Conservation (phyloP, 2,797 vertebrate genomes). For the Danionella dracula region DNA sequence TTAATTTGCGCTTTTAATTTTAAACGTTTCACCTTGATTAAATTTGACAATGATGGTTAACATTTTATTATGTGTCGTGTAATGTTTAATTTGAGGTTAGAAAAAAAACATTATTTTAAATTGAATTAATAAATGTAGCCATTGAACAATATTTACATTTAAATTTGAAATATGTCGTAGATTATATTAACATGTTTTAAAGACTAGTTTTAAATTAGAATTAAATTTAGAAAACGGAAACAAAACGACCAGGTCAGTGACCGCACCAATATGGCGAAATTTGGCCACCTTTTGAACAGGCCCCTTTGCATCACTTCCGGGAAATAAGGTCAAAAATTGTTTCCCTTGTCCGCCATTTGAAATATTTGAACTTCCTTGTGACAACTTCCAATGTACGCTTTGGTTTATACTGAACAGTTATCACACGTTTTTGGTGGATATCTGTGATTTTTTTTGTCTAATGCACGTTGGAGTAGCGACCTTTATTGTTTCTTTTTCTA, state of each 20-base stretch:
- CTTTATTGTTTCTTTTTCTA: background rate
- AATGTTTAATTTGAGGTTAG: too few species aligned
- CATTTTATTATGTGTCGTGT: too few species aligned
- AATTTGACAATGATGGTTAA: too few species aligned
- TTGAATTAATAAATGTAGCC: too few species aligned
- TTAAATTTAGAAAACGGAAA: too few species aligned
- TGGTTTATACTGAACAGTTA: slow-evolving; percentile 38
- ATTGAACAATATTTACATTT: too few species aligned
- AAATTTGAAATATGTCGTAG: too few species aligned
- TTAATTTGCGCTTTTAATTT: too few species aligned
- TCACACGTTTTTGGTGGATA: background rate
- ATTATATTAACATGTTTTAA: too few species aligned
- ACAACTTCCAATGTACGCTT: slow-evolving; percentile 55
- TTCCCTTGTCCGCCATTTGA: slow-evolving; percentile 78
- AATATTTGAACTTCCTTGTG: slow-evolving; percentile 77
- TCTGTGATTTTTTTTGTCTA: background rate
- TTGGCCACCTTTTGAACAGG: background rate
- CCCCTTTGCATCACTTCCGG: slow-evolving; percentile 61
- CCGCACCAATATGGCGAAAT: slow-evolving; percentile 24
- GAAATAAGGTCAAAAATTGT: slow-evolving; percentile 63
- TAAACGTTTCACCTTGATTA: too few species aligned
- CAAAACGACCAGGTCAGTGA: background rate
- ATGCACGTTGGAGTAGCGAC: background rate
- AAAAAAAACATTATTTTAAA: too few species aligned
- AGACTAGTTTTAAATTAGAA: too few species aligned